These are phyloP conservation scores for Oryzias celebensis DNA, from an alignment of 2,113 vertebrate species.

Conservation along the genomic window DNA sequence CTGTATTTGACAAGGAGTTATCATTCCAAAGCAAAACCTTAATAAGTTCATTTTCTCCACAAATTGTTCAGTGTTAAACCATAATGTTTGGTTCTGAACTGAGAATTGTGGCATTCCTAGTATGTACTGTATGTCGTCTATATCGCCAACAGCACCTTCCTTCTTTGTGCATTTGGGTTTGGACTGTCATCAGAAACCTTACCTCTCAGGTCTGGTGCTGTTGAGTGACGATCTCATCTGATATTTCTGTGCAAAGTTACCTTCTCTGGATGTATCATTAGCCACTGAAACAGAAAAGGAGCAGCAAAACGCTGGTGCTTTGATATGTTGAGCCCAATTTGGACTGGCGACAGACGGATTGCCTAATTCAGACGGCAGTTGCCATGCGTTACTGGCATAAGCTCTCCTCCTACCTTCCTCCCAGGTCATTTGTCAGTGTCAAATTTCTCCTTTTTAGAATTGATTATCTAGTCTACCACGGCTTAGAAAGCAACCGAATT, in stretches of 20 bases:
- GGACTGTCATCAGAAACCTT: slow-evolving; percentile 32
- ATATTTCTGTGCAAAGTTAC: slow-evolving; percentile 56
- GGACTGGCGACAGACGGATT: slow-evolving; percentile 61
- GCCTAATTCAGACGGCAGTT: slow-evolving; percentile 73
- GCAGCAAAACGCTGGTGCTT: slow-evolving; percentile 55
- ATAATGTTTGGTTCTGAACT: too few relatives aligned
- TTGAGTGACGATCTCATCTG: slow-evolving; percentile 67
- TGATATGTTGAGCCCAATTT: slow-evolving; percentile 60
- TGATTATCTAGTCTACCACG: too few relatives aligned
- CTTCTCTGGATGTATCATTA: slow-evolving; percentile 9
- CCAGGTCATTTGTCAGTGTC: not conserved
- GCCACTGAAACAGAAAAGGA: slow-evolving; percentile 30
- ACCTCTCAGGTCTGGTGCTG: slow-evolving; percentile 39
- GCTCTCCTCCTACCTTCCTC: not conserved
- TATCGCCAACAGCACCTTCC: slow-evolving; percentile 42
- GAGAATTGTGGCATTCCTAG: too few relatives aligned
- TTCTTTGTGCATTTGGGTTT: slow-evolving; percentile 19
- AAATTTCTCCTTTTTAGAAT: too few relatives aligned
- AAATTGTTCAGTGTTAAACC: too few relatives aligned
- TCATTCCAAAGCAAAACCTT: too few relatives aligned
- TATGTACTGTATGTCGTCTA: too few relatives aligned
- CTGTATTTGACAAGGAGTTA: too few relatives aligned
- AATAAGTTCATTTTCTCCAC: too few relatives aligned
- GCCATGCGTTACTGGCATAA: slow-evolving; percentile 42
- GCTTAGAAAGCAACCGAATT: too few relatives aligned